These are phyloP conservation scores for Solen grandis DNA, from an alignment of 1,140 invertebrate species.

Conservation along the genomic window DNA sequence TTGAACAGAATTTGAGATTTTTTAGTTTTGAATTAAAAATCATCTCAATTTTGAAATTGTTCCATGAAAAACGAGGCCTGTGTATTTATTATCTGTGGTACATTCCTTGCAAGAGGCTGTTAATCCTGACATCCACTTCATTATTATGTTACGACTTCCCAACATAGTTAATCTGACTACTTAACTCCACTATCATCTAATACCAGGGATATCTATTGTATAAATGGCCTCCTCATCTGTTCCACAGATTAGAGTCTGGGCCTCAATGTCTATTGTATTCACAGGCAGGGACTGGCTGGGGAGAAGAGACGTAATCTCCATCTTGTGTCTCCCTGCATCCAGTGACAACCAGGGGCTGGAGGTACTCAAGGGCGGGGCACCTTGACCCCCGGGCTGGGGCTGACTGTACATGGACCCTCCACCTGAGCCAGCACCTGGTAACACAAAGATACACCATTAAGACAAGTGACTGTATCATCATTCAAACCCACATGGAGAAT, in stretches of 20 bases:
- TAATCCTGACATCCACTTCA: too few relatives aligned
- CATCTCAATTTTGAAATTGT: too few relatives aligned
- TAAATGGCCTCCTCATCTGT: slow-evolving; percentile 87
- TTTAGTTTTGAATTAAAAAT: too few relatives aligned
- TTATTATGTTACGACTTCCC: too few relatives aligned
- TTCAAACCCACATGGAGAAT: too few relatives aligned
- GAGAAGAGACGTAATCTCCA: slow-evolving; percentile 88
- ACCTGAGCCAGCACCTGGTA: slow-evolving; percentile 47
- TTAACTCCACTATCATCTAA: too few relatives aligned
- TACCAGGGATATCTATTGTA: slow-evolving; percentile 60
- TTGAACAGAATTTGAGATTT: too few relatives aligned
- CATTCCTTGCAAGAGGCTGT: too few relatives aligned
- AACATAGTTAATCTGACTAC: too few relatives aligned
- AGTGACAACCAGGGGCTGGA: slow-evolving; percentile 84
- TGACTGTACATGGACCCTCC: slow-evolving; percentile 29
- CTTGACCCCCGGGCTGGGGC: background rate
- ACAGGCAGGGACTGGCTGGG: slow-evolving; percentile 86
- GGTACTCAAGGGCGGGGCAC: slow-evolving; percentile 4
- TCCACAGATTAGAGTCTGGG: slow-evolving; percentile 87
- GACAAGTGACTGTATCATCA: background rate
- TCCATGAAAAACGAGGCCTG: too few relatives aligned
- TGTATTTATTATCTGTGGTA: too few relatives aligned
- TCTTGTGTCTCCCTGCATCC: slow-evolving; percentile 85
- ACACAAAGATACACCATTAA: background rate
- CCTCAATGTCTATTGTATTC: slow-evolving; percentile 89